These are phyloP conservation scores for Craterocephalus amniculus DNA, from an alignment of 2,797 vertebrate genomes.

Conservation along the genomic window DNA sequence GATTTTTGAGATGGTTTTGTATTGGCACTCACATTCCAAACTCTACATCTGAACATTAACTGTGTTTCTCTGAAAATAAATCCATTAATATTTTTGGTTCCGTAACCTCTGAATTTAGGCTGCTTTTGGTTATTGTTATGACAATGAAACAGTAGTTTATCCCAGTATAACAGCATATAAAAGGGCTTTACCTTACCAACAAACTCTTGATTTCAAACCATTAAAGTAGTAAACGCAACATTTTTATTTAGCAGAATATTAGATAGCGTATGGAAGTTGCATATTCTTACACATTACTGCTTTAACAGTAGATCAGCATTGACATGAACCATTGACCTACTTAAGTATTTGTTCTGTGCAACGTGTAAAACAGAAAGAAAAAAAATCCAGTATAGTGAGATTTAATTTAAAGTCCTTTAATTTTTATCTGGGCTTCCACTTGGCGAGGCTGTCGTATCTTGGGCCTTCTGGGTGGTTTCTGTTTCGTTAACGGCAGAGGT, in stretches of 20 bases:
- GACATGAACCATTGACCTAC: neutral
- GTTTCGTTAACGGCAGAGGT: neutral
- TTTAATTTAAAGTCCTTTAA: slow-evolving; percentile 41
- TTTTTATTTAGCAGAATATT: neutral
- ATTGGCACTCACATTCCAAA: slow-evolving; percentile 8
- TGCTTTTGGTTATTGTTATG: neutral
- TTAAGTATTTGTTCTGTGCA: neutral
- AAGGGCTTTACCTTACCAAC: no score
- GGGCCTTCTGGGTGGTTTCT: neutral
- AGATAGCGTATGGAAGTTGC: neutral
- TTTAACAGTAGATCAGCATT: neutral
- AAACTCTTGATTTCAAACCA: neutral
- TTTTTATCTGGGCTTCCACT: slow-evolving; percentile 59
- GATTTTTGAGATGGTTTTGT: neutral
- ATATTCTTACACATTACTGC: neutral
- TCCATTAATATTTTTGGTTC: slow-evolving; percentile 36
- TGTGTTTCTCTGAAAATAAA: slow-evolving; percentile 11
- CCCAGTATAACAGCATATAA: neutral
- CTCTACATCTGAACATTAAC: neutral
- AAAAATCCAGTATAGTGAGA: neutral
- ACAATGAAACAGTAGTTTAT: neutral
- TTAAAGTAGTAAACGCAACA: neutral
- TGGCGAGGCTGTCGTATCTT: slow-evolving; percentile 42
- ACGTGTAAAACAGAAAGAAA: no score
- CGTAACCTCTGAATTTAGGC: neutral